phyloP scores from a whole-genome alignment of 23 tunicate species.

The Aplidium turbinatum region DNA sequence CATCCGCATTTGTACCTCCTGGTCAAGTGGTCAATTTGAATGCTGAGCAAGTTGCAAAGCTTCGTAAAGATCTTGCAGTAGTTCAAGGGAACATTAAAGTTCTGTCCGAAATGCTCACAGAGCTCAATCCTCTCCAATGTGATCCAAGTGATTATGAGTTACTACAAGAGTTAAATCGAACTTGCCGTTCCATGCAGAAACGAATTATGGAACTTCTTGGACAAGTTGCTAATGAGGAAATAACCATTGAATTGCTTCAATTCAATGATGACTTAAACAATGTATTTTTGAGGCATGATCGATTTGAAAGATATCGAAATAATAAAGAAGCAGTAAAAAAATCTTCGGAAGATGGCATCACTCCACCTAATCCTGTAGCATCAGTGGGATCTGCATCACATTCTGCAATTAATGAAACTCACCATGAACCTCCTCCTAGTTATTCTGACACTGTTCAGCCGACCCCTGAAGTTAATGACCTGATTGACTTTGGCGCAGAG shows the following conservation, averaged over 20 bases:
- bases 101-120: constrained; percentile 84
- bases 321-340: constrained; percentile 31
- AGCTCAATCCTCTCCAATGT: constrained; percentile 53
- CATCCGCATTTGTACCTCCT: background rate
- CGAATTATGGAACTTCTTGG: constrained; percentile 73
- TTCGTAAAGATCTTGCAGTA: constrained; percentile 61
- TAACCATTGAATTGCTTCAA: constrained; percentile 61
- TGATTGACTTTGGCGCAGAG: constrained; percentile 46
- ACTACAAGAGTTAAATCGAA: constrained; percentile 62
- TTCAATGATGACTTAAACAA: constrained; percentile 92
- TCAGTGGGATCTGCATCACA: too few relatives aligned
- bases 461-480: constrained; percentile 72
- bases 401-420: too few relatives aligned
- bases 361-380: background rate
- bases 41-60: constrained; percentile 56
- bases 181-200: constrained; percentile 87
- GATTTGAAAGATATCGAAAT: constrained; percentile 71
- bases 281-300: constrained; percentile 74
- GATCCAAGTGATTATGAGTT: constrained; percentile 71
- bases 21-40: constrained; percentile 21
- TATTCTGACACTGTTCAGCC: constrained; percentile 84
- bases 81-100: constrained; percentile 79
- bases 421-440: constrained; percentile 96
- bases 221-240: constrained; percentile 76
- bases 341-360: too few relatives aligned